Conservation (phyloP, 1,140 invertebrate genomes). For the Drosophila kohkoa region DNA sequence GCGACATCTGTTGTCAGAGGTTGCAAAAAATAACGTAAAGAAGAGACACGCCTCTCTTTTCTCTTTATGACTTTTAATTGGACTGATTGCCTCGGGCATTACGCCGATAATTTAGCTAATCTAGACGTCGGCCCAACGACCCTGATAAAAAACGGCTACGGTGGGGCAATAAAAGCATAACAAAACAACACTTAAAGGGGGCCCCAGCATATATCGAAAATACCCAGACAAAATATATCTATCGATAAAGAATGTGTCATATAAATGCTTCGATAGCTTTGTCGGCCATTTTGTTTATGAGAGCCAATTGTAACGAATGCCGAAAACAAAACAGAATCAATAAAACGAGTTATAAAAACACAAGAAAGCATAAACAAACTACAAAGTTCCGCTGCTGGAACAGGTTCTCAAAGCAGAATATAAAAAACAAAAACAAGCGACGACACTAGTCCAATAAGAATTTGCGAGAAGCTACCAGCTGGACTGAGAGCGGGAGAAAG, state of each 20-base stretch:
- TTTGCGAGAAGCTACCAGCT: conserved; percentile 47
- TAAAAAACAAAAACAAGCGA: conserved; percentile 33
- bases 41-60: conserved; percentile 32
- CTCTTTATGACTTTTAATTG: conserved; percentile 20
- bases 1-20: conserved; percentile 27
- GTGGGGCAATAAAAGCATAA: too few species aligned
- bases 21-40: background rate
- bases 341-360: conserved; percentile 63
- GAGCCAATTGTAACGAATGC: conserved; percentile 70
- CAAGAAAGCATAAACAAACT: conserved; percentile 13
- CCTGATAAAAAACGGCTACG: conserved; percentile 6
- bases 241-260: conserved; percentile 27
- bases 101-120: conserved; percentile 28
- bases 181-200: conserved; percentile 7
- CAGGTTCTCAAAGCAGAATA: conserved; percentile 54
- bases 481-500: conserved; percentile 2
- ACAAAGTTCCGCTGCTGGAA: conserved; percentile 35
- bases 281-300: conserved; percentile 55
- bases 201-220: conserved; percentile 40
- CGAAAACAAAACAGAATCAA: conserved; percentile 74
- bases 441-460: conserved; percentile 25
- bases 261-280: conserved; percentile 40
- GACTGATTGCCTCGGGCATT: conserved; percentile 18
- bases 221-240: conserved; percentile 44
- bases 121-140: conserved; percentile 3